Evolutionary conservation across 2,888 invertebrate species (phyloP), one percentile per base, ranked within the genome.

Genomic region (Bedellia somnulentella): DNA sequence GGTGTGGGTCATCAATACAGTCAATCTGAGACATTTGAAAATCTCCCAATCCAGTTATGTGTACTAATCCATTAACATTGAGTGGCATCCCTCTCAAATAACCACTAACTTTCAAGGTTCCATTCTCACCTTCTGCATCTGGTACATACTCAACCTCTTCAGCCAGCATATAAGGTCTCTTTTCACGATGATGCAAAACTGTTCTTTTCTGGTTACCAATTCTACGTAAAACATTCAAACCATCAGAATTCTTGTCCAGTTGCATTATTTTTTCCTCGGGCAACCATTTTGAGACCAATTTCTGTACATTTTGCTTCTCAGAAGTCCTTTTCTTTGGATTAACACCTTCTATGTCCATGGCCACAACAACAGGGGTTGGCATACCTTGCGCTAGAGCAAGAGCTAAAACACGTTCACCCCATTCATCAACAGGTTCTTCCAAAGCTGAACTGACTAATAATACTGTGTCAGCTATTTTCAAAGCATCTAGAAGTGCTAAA

Each of bases 11-110:
- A 36, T 76, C 71, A 1, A 80, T 68, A 0, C 80, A 79, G 57
- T 85, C 84, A 39, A 97, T 89, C 55, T 86, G 83, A 1, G 79
- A 73, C 82, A 99, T 84, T 73, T 96, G 96, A 53, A 89, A 98
- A 52, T 96, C 93, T 5, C 97, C 97, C 47, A 92, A 80, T 0
- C 96, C 96, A 25, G 93, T 87, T 31, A 99, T 81, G 51, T 99
- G 94, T 14, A 99, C 80, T 31, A 97, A 75, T 36, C 87, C 80
- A 64, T 98, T 95, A 0, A 91, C 94, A 52, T 89, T 88, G 30
- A 98, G 61, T 3, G 87, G 78, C 49, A 82, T 81, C 1, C 95
- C 93, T 43, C 93, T 79, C 29, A 99, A 58, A 59, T 88, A 96
- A 1, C 98, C 99, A 27, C 87, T 86, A 1, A 97, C 78, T 62